Conservation (phyloP, 2,113 vertebrate genomes). For the Jacana jacana region DNA sequence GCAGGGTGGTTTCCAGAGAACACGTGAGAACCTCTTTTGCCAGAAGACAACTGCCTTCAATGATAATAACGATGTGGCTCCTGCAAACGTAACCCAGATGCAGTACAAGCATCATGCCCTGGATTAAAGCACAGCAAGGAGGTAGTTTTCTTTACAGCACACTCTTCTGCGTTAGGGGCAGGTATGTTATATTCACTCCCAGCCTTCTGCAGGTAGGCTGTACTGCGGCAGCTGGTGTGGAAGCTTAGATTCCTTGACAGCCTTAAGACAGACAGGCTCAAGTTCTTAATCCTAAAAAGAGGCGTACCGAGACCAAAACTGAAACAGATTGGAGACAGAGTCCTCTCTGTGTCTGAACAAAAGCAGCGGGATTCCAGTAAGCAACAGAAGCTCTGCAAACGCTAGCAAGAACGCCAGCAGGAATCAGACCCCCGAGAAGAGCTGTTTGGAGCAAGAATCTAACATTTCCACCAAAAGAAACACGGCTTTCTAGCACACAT, state of each 20-base stretch:
- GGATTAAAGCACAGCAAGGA: background rate
- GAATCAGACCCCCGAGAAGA: background rate
- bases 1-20: background rate
- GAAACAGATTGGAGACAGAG: background rate
- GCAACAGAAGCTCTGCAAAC: background rate
- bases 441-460: constrained; percentile 58
- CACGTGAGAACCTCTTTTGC: background rate
- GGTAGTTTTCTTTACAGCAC: background rate
- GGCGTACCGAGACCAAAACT: background rate
- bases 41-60: background rate
- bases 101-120: background rate
- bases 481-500: background rate
- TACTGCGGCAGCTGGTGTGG: background rate
- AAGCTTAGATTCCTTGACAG: background rate
- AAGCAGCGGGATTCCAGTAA: background rate
- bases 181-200: background rate
- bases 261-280: background rate
- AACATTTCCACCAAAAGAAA: constrained; percentile 3
- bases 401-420: background rate
- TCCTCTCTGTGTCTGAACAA: background rate
- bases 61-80: background rate
- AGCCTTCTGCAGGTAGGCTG: background rate
- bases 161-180: background rate
- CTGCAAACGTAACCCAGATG: background rate
- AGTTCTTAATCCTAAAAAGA: background rate